Base-by-base conservation (phyloP, 2,113 vertebrate species). In the Cavia porcellus region DNA sequence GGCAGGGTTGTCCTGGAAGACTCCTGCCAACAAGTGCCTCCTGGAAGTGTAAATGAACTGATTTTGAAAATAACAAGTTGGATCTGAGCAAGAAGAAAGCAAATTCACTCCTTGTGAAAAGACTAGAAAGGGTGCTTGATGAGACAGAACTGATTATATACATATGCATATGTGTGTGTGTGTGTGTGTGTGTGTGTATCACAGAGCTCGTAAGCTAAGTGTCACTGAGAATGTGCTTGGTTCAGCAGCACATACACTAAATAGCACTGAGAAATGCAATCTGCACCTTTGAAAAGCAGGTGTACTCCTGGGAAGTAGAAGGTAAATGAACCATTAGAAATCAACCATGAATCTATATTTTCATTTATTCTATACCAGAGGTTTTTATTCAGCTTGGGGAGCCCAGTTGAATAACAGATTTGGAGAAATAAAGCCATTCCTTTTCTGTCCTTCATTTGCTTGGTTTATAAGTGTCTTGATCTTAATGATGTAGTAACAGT, bases 231-330 rank as follows among this genome's bases (percentile, higher is more conserved):
- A 42, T 59, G 57, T 59, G 20, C 20, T 59, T 20, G 7, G 5
- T 59, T 59, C 5, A 7, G 57, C 57, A 59, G 20, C 57, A 59
- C 5, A 59, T 59, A 22, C 7, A 59, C 64, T 59, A 87, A 86
- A 1, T 13, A 86, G 32, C 61, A 50, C 28, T 45, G 28, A 38
- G 32, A 42, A 42, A 13, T 11, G 52, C 45, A 87, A 25, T 38
- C 68, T 68, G 90, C 45, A 13, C 28, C 55, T 96, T 94, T 81
- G 90, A 86, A 70, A 81, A 79, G 72, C 59, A 79, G 94, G 64
- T 30, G 25, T 22, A 66, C 20, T 59, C 12, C 47, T 20, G 10
- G 81, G 74, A 84, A 70, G 52, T 25, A 55, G 61, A 82, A 85
- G 77, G 30, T 20, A 55, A 91, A 80, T 45, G 30, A 88, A 62